Conservation (phyloP, 2,113 vertebrate species). For the Machaerirhynchus nigripectus region DNA sequence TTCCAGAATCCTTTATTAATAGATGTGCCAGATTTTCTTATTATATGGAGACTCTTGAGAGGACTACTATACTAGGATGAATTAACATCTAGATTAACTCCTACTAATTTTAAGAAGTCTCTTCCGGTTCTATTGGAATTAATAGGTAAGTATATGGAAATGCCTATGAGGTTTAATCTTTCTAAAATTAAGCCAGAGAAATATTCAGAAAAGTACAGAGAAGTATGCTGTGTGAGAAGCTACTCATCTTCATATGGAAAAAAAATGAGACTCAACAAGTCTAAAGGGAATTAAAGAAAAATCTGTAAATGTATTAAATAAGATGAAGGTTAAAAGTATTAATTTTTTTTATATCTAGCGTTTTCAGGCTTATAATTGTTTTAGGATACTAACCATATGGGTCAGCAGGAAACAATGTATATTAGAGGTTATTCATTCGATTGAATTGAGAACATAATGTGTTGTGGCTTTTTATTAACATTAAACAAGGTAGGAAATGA, state of each 20-base stretch:
- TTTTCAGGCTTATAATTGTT: conserved; percentile 52
- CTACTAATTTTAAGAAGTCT: neutral
- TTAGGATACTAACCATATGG: conserved; percentile 34
- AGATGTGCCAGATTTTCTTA: neutral
- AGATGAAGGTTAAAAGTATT: neutral
- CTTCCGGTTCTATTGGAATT: neutral
- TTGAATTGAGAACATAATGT: neutral
- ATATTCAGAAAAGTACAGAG: neutral
- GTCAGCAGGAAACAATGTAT: neutral
- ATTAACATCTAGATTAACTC: neutral
- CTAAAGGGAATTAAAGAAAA: conserved; percentile 13
- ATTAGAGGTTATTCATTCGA: conserved; percentile 10
- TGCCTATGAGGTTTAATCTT: neutral
- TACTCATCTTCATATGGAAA: neutral
- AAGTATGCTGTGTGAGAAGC: neutral
- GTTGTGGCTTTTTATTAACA: conserved; percentile 18
- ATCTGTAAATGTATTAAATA: neutral
- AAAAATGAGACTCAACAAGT: neutral
- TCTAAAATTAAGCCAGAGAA: neutral
- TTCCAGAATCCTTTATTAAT: neutral
- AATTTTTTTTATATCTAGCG: conserved; percentile 1
- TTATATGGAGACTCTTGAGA: neutral
- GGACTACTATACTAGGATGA: neutral
- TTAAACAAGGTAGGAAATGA: conserved; percentile 10
- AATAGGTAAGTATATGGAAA: neutral